phyloP scores from a whole-genome alignment of 2,888 invertebrate genomes.

The Nephrocerus scutellatus region DNA sequence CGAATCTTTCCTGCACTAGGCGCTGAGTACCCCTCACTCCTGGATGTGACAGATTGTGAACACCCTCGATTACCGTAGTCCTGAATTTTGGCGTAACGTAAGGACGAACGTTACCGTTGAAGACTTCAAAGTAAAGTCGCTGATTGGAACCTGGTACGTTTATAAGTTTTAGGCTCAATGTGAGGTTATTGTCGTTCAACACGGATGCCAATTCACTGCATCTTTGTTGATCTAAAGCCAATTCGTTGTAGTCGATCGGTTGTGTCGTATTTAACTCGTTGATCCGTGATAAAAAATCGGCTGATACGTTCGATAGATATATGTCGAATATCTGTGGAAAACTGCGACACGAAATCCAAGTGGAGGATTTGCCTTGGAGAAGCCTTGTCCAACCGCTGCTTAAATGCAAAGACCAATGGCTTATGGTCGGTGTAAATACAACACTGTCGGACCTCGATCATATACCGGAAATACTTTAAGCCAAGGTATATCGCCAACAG shows the following conservation, averaged over 20 bases:
- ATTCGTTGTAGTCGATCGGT: conserved; percentile 5
- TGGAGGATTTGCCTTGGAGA: conserved; percentile 38
- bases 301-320: conserved; percentile 16
- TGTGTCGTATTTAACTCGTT: conserved; percentile 8
- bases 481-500: conserved; percentile 33
- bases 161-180: too few species aligned
- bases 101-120: too few species aligned
- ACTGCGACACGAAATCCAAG: conserved; percentile 31
- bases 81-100: too few species aligned
- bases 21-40: too few species aligned
- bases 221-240: conserved; percentile 12
- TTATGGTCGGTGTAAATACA: conserved; percentile 23
- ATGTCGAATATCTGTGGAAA: conserved; percentile 14
- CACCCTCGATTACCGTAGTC: too few species aligned
- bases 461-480: conserved; percentile 27
- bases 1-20: too few species aligned
- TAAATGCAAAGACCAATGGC: conserved; percentile 30
- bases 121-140: too few species aligned
- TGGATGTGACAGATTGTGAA: too few species aligned
- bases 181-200: too few species aligned
- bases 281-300: conserved; percentile 25
- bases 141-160: too few species aligned
- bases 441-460: conserved; percentile 20
- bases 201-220: too few species aligned
- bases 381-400: conserved; percentile 28